These are phyloP conservation scores for Phalacrocorax brasilianus DNA, from an alignment of 2,113 vertebrate genomes.

Conservation along the genomic window DNA sequence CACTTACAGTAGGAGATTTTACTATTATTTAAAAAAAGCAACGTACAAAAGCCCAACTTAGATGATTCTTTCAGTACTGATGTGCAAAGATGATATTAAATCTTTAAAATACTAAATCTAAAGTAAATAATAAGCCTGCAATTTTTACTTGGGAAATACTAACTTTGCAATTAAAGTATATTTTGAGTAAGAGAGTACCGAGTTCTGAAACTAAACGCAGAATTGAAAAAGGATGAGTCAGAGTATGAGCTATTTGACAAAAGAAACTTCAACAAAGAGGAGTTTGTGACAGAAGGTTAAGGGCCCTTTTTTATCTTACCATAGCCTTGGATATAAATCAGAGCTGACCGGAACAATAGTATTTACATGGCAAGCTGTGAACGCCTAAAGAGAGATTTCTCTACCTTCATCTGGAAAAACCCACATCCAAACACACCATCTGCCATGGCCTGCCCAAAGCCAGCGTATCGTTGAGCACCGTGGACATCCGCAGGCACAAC, in stretches of 20 bases:
- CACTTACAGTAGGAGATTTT: background rate
- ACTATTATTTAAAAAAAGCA: background rate
- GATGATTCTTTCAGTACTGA: background rate
- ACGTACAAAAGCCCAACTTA: background rate
- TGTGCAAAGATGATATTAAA: background rate
- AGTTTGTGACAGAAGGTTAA: constrained; percentile 58
- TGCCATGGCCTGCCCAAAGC: constrained; percentile 57
- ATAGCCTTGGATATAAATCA: constrained; percentile 43
- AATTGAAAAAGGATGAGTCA: constrained; percentile 32
- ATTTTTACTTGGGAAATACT: background rate
- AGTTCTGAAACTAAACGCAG: constrained; percentile 1
- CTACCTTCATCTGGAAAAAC: constrained; percentile 61
- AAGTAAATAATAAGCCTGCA: background rate
- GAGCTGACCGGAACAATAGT: constrained; percentile 49
- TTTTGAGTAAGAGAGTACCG: background rate
- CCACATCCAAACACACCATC: constrained; percentile 67
- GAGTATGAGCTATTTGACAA: constrained; percentile 13
- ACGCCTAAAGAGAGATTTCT: constrained; percentile 66
- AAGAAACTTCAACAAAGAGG: constrained; percentile 61
- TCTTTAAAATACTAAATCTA: background rate
- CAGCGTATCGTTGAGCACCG: background rate
- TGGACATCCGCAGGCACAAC: constrained; percentile 2
- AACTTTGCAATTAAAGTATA: background rate
- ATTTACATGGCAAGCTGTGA: constrained; percentile 69
- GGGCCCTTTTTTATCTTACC: constrained; percentile 34